phyloP scores from a whole-genome alignment of 2,888 invertebrate species.

The Ornithoptera alexandrae region DNA sequence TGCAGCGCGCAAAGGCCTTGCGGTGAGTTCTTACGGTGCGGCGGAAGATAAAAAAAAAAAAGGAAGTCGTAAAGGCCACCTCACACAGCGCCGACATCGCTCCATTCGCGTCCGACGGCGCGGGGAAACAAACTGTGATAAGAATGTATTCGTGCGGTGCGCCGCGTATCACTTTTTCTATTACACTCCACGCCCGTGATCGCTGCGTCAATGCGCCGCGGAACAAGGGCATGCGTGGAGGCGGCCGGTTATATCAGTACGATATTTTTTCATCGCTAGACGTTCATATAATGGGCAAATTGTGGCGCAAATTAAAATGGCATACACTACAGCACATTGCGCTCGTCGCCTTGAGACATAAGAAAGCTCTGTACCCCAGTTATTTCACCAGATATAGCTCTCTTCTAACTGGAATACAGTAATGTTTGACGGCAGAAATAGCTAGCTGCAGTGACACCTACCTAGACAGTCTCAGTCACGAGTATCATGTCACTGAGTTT shows the following conservation, averaged over 20 bases:
- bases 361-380: too few relatives aligned
- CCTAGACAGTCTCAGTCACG: too few relatives aligned
- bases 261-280: too few relatives aligned
- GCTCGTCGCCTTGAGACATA: too few relatives aligned
- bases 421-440: too few relatives aligned
- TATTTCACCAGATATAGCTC: too few relatives aligned
- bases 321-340: too few relatives aligned
- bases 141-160: conserved; percentile 65
- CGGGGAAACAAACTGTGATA: conserved; percentile 51
- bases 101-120: conserved; percentile 32
- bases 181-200: conserved; percentile 53
- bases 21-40: conserved; percentile 26
- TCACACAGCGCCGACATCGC: conserved; percentile 41
- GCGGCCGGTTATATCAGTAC: conserved; percentile 9
- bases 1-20: conserved; percentile 14
- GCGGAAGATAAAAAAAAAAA: conserved; percentile 29
- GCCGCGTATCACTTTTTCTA: conserved; percentile 75
- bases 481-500: too few relatives aligned
- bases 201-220: conserved; percentile 40
- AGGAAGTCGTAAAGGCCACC: conserved; percentile 39
- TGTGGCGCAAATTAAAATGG: too few relatives aligned
- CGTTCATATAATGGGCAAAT: too few relatives aligned
- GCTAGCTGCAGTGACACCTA: too few relatives aligned
- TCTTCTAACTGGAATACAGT: too few relatives aligned
- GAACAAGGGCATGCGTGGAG: conserved; percentile 37